phyloP scores from a whole-genome alignment of 2,113 vertebrate genomes.

The Strix uralensis region DNA sequence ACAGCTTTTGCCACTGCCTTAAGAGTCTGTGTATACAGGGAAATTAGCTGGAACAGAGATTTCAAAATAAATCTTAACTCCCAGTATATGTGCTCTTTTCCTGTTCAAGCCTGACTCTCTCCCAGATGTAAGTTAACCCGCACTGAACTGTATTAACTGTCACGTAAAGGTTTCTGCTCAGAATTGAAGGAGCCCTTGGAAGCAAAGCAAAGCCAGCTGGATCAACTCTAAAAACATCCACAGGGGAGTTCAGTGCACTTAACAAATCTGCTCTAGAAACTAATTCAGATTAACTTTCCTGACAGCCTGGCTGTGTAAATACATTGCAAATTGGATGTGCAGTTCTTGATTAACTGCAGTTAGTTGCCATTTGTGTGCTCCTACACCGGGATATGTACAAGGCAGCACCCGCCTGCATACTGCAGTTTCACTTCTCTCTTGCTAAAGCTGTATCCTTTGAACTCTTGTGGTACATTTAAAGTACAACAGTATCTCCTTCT shows the following conservation, averaged over 20 bases:
- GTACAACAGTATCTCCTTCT: background rate
- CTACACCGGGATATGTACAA: fast-evolving
- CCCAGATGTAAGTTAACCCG: background rate
- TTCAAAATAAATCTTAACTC: background rate
- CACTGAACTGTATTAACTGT: background rate
- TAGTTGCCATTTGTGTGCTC: background rate
- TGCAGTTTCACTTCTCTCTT: background rate
- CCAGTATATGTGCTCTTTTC: background rate
- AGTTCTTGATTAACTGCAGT: background rate
- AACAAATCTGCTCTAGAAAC: background rate
- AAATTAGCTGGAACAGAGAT: background rate
- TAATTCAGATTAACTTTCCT: background rate
- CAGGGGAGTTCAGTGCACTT: background rate
- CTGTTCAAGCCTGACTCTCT: background rate
- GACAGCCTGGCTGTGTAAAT: background rate
- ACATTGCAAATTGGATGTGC: background rate
- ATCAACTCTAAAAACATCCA: background rate
- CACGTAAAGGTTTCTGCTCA: background rate
- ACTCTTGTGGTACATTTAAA: background rate
- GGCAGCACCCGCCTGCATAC: background rate
- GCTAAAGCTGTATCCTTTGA: background rate
- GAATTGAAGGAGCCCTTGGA: background rate
- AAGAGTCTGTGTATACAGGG: fast-evolving
- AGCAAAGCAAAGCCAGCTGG: background rate
- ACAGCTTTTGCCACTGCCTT: background rate